phyloP scores from a whole-genome alignment of 1,140 invertebrate genomes.

The Prorops nasuta region DNA sequence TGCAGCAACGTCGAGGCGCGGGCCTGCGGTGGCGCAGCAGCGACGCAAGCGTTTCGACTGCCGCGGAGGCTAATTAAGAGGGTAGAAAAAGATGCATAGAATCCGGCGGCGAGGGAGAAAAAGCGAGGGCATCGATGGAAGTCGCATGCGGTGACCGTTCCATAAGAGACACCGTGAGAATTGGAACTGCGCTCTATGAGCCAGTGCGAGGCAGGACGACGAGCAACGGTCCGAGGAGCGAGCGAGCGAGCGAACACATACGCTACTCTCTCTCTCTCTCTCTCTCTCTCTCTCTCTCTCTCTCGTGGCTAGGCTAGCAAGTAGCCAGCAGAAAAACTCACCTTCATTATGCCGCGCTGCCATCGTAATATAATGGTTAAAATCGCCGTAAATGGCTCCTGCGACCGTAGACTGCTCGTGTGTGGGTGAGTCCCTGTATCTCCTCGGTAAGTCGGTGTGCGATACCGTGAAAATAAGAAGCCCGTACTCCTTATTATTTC shows the following conservation, averaged over 20 bases:
- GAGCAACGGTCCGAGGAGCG: constrained; percentile 19
- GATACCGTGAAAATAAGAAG: neutral
- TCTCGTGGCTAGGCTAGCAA: constrained; percentile 33
- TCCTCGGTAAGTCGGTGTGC: too few relatives aligned
- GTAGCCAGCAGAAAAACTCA: constrained; percentile 39
- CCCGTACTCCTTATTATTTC: neutral
- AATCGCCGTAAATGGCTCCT: constrained; percentile 42
- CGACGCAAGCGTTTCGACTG: constrained; percentile 7
- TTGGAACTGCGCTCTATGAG: constrained; percentile 38
- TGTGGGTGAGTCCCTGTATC: too few relatives aligned
- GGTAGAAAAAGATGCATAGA: neutral
- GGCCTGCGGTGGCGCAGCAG: too few relatives aligned
- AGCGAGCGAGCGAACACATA: too few relatives aligned
- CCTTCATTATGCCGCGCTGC: constrained; percentile 44
- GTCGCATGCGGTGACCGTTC: constrained; percentile 25
- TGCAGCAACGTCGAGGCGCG: too few relatives aligned
- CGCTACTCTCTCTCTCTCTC: too few relatives aligned
- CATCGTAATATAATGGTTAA: constrained; percentile 46
- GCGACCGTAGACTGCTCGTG: too few relatives aligned
- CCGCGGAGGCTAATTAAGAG: constrained; percentile 1
- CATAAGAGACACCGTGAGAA: constrained; percentile 45
- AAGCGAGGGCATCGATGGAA: constrained; percentile 24
- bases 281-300: too few relatives aligned
- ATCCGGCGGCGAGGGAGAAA: constrained; percentile 2
- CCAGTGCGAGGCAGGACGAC: too few relatives aligned